Percentiles rank a stretch among this genome's conserved stretches.
Evolutionary conservation across 2,888 invertebrate genomes (phyloP).

Genomic region (Allacma fusca): DNA sequence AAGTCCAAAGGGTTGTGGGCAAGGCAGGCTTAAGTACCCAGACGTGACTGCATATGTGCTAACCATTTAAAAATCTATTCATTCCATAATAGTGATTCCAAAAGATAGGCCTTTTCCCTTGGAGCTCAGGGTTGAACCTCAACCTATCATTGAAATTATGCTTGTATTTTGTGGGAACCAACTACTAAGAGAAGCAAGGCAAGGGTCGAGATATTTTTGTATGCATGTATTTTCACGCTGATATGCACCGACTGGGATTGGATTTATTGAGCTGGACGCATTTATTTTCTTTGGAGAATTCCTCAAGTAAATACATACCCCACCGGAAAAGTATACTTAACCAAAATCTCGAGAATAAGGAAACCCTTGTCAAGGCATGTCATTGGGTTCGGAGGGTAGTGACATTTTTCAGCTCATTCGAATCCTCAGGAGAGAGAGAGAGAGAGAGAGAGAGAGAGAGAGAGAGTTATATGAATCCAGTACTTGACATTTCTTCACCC

Average conservation of each 20-base stretch:
- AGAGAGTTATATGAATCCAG: no score
- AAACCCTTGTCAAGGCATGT: slow-evolving; percentile 5
- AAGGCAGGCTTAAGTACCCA: not conserved
- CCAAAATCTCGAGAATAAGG: not conserved
- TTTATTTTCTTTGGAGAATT: no score
- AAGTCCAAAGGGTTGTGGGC: not conserved
- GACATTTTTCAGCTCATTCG: not conserved
- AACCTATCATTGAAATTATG: not conserved
- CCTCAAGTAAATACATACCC: not conserved
- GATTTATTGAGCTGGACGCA: no score
- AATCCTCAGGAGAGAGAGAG: no score
- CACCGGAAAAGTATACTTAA: not conserved
- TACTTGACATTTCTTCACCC: no score
- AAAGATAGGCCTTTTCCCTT: no score
- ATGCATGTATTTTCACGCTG: no score
- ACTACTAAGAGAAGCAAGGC: no score
- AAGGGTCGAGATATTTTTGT: not conserved
- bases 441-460: no score
- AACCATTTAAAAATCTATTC: not conserved
- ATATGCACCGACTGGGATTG: no score
- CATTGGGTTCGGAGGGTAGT: not conserved
- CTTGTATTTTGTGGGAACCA: no score
- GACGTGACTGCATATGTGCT: not conserved
- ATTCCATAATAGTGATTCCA: not conserved
- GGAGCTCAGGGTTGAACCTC: not conserved